Evolutionary conservation across 2,113 vertebrate species (phyloP).

Genomic region (Motacilla alba): DNA sequence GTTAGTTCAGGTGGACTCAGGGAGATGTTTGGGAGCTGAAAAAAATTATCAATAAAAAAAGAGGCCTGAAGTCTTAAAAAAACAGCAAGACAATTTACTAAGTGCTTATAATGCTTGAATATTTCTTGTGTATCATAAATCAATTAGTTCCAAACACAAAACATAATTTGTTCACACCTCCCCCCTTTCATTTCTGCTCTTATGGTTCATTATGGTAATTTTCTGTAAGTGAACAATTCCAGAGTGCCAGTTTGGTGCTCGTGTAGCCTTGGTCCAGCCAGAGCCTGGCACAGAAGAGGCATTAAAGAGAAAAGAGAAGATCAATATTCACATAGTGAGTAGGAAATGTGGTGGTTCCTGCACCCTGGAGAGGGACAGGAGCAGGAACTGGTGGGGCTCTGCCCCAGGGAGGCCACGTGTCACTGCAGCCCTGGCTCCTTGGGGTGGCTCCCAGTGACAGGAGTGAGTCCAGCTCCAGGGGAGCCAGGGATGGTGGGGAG

Average conservation of each 20-base stretch:
- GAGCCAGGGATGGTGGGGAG: not conserved
- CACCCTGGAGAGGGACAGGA: not conserved
- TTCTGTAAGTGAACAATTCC: not conserved
- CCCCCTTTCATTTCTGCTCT: not conserved
- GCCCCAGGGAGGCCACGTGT: not conserved
- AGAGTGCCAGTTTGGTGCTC: not conserved
- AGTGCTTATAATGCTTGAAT: not conserved
- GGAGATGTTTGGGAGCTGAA: not conserved
- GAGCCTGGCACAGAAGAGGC: not conserved
- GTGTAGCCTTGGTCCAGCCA: not conserved
- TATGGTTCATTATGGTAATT: not conserved
- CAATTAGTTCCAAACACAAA: not conserved
- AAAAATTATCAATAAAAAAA: not conserved
- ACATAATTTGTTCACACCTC: not conserved
- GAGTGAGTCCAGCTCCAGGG: not conserved
- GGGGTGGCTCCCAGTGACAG: not conserved
- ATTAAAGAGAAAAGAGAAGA: not conserved
- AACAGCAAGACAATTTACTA: not conserved
- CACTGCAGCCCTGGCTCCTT: not conserved
- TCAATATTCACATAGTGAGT: not conserved
- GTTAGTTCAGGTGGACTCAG: not conserved
- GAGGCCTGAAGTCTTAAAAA: not conserved
- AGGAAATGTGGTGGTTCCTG: not conserved
- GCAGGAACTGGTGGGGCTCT: rapidly evolving
- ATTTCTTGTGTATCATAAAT: not conserved